A percentile compares a stretch with the other conserved stretches of the same genome.
phyloP scores from a whole-genome alignment of 2,113 vertebrate species.

The Axis porcinus region DNA sequence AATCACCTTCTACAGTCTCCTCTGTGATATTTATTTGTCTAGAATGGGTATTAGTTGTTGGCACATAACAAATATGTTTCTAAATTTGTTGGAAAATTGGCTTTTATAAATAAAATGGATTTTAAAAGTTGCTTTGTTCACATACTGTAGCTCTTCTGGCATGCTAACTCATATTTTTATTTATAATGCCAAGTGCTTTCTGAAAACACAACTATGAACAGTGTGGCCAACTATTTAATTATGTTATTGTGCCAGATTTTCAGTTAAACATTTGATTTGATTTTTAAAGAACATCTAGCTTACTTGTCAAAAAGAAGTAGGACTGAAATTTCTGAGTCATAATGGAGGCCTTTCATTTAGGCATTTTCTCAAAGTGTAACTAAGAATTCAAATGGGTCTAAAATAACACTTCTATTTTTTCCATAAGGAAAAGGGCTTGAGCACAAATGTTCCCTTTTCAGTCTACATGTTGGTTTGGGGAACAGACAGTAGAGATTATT shows the following conservation, averaged over 20 bases:
- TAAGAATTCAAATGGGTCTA: neutral
- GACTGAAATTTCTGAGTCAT: neutral
- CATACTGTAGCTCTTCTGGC: neutral
- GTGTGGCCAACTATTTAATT: neutral
- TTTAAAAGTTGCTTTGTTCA: slow-evolving; percentile 18
- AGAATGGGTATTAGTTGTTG: neutral
- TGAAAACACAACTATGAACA: neutral
- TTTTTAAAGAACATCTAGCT: neutral
- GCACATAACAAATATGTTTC: neutral
- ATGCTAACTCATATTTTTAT: neutral
- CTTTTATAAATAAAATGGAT: neutral
- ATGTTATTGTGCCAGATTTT: neutral
- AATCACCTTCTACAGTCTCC: neutral
- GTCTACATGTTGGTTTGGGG: neutral
- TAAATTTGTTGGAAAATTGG: neutral
- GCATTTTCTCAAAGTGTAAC: neutral
- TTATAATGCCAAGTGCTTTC: neutral
- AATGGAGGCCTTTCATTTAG: neutral
- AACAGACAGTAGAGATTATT: neutral
- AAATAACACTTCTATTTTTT: neutral
- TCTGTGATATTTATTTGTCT: neutral
- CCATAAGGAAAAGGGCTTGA: neutral
- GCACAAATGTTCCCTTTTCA: neutral
- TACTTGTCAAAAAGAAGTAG: neutral
- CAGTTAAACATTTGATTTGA: neutral